phyloP scores from a whole-genome alignment of 2,113 vertebrate species.

The Catharus fuscescens region DNA sequence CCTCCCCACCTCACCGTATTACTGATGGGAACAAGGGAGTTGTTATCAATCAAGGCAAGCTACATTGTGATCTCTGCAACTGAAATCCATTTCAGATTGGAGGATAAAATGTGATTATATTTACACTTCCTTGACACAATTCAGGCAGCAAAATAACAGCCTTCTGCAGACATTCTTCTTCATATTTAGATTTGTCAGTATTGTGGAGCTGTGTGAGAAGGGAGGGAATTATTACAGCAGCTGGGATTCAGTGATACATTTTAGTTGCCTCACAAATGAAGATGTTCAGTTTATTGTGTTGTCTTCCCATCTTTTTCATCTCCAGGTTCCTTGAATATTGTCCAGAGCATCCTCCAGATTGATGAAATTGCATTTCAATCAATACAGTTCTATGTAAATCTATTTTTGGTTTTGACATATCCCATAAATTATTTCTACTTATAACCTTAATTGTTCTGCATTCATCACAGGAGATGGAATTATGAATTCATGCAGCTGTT shows the following conservation, averaged over 20 bases:
- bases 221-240: slow-evolving; percentile 57
- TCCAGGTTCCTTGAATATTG: background rate
- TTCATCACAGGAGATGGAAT: slow-evolving; percentile 43
- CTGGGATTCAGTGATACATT: slow-evolving; percentile 41
- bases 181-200: slow-evolving; percentile 80
- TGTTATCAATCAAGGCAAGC: slow-evolving; percentile 77
- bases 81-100: slow-evolving; percentile 78
- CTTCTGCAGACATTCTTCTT: slow-evolving; percentile 75
- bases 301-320: slow-evolving; percentile 37
- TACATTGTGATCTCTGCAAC: slow-evolving; percentile 73
- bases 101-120: slow-evolving; percentile 82
- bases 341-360: slow-evolving; percentile 3
- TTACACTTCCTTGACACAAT: slow-evolving; percentile 79
- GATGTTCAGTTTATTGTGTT: slow-evolving; percentile 5
- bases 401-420: slow-evolving; percentile 53
- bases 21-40: slow-evolving; percentile 74
- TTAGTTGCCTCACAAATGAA: slow-evolving; percentile 64
- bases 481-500: slow-evolving; percentile 37
- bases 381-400: slow-evolving; percentile 59
- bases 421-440: slow-evolving; percentile 57
- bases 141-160: slow-evolving; percentile 79
- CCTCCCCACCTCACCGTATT: slow-evolving; percentile 43
- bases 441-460: slow-evolving; percentile 54
- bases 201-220: slow-evolving; percentile 26
- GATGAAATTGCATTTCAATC: slow-evolving; percentile 43